A percentile compares a stretch with the other conserved stretches of the same genome.
These are phyloP conservation scores for Cataglyphis livida DNA, from an alignment of 2,888 invertebrate genomes.

Conservation along the genomic window DNA sequence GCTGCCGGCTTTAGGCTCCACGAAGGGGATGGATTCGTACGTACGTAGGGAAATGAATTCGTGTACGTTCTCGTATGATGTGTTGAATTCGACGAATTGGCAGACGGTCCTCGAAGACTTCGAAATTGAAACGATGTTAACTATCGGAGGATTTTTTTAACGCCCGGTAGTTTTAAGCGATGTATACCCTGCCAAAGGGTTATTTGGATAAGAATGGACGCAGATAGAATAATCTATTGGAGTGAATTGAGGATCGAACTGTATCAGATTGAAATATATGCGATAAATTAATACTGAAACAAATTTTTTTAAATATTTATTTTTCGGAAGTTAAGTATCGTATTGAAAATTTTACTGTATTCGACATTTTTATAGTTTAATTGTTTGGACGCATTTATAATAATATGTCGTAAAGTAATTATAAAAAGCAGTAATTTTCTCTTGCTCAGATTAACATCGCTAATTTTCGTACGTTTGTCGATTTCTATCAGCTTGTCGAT, in stretches of 20 bases:
- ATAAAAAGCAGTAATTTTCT: background rate
- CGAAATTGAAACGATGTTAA: slow-evolving; percentile 59
- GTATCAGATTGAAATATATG: slow-evolving; percentile 13
- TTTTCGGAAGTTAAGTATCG: background rate
- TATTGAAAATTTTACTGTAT: background rate
- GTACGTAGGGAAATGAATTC: slow-evolving; percentile 43
- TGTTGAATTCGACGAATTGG: background rate
- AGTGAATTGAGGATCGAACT: background rate
- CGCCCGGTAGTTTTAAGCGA: slow-evolving; percentile 14
- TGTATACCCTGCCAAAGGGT: background rate
- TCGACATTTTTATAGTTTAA: background rate
- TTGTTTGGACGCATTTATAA: background rate
- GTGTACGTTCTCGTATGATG: slow-evolving; percentile 24
- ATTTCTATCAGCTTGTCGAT: background rate
- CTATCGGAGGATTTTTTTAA: slow-evolving; percentile 21
- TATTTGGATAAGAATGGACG: background rate
- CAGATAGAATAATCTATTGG: slow-evolving; percentile 36
- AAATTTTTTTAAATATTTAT: background rate
- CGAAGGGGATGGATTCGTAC: slow-evolving; percentile 55
- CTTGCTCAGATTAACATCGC: background rate
- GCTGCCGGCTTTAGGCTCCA: slow-evolving; percentile 66
- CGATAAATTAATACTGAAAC: background rate
- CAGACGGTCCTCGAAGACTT: slow-evolving; percentile 42
- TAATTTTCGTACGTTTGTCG: background rate
- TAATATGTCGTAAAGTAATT: background rate